A percentile compares a stretch with the other conserved stretches of the same genome.
These are phyloP conservation scores for Oncorhynchus tshawytscha DNA, from an alignment of 2,113 vertebrate genomes.

Conservation along the genomic window DNA sequence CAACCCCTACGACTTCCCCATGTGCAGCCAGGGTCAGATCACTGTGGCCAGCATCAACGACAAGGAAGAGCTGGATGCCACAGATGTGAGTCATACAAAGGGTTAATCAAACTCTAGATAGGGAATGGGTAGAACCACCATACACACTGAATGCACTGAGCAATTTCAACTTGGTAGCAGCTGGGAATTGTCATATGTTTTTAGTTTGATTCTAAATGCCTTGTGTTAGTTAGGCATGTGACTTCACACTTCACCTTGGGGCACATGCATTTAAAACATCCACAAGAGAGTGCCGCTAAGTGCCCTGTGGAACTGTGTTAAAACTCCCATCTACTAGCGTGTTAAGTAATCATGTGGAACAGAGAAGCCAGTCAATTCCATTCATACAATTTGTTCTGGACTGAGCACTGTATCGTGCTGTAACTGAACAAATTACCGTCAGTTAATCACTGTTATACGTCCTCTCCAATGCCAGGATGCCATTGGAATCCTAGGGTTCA, in stretches of 20 bases:
- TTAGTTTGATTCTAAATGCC: not conserved
- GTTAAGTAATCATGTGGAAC: too few relatives aligned
- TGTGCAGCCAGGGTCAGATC: conserved; percentile 83
- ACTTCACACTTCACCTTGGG: too few relatives aligned
- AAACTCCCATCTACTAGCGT: too few relatives aligned
- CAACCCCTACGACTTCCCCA: conserved; percentile 82
- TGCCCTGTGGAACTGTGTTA: too few relatives aligned
- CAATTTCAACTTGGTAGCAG: not conserved
- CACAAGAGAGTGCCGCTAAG: too few relatives aligned
- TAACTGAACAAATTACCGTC: not conserved
- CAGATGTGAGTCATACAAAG: conserved; percentile 73
- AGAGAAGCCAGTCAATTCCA: too few relatives aligned
- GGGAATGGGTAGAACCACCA: not conserved
- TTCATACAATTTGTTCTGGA: too few relatives aligned
- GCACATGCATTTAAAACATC: too few relatives aligned
- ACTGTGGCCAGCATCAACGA: conserved; percentile 83
- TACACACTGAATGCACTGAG: too few relatives aligned
- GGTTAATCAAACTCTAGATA: not conserved
- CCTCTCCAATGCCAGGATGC: not conserved
- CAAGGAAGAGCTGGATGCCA: conserved; percentile 82
- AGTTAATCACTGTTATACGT: not conserved
- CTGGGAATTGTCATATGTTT: not conserved
- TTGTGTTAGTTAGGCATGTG: too few relatives aligned
- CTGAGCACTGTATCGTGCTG: too few relatives aligned
- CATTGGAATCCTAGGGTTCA: not conserved